Base-by-base conservation (phyloP, 2,797 vertebrate species). In the Nasua narica region DNA sequence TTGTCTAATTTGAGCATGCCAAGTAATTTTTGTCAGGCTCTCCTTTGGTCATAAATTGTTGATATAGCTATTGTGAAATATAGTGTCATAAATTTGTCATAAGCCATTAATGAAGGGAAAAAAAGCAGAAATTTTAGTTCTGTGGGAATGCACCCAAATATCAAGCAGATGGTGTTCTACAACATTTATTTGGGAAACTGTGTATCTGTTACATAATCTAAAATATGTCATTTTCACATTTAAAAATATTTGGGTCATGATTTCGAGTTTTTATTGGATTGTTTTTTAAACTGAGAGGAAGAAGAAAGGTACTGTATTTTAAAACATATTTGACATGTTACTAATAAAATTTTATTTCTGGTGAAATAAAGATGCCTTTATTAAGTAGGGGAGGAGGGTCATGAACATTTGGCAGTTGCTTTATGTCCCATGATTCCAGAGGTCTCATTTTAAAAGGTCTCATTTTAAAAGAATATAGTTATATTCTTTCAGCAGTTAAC, bases 301-400 rank as follows among this genome's bases (percentile, higher is more conserved):
- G 97, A 98, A 98, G 98, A 98, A 98, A 97, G 93, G 88, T 97
- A 98, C 97, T 98, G 98, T 99, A 98, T 99, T 99, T 99, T 98
- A 98, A 98, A 97, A 97, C 93, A 81, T 56, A 94, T 98, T 97
- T 98, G 98, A 98, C 98, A 98, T 98, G 98, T 98, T 98, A 98
- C 97, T 98, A 99, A 99, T 98, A 99, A 99, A 99, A 98, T 96
- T 98, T 98, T 98, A 98, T 98, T 99, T 98, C 98, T 99, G 98
- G 98, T 98, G 98, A 99, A 98, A 72, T 91, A 56, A 46, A 95
- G 65, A 81, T 95, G 72, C 46, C 96, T 90, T 95, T 35, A n/a
- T 48, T 97, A 94, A 94, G 50, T 35, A 40, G 74, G 85, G 65
- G 90, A 29, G 16, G 82, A 50, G 40, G 77, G 87, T 43, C 77